Evolutionary conservation across 2,888 invertebrate genomes (phyloP).

Genomic region (Polymixis flavicincta): DNA sequence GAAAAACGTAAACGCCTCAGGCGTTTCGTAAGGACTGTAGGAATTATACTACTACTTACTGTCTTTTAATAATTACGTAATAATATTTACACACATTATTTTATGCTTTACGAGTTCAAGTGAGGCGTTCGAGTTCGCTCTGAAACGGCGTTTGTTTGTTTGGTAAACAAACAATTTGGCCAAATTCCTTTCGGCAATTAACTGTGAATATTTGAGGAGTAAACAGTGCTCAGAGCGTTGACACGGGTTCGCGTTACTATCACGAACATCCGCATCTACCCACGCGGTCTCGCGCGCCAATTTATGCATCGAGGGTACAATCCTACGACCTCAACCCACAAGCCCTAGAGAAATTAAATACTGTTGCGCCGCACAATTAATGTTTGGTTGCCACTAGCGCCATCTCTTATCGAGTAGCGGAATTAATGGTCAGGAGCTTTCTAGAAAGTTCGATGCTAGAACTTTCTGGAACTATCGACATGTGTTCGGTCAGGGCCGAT

Average conservation of each 20-base stretch:
- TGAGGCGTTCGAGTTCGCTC: slow-evolving; percentile 5
- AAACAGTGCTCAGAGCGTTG: slow-evolving; percentile 77
- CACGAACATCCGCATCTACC: slow-evolving; percentile 82
- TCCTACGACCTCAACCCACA: slow-evolving; percentile 80
- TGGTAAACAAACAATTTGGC: slow-evolving; percentile 48
- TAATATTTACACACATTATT: slow-evolving; percentile 4
- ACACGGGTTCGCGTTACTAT: slow-evolving; percentile 79
- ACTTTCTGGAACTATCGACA: no score
- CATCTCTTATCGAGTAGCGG: no score
- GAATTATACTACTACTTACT: neutral
- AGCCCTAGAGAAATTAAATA: slow-evolving; percentile 69
- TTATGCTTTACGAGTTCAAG: neutral
- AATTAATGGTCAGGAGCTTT: no score
- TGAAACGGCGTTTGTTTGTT: slow-evolving; percentile 18
- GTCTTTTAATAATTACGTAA: neutral
- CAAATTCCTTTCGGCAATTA: slow-evolving; percentile 62
- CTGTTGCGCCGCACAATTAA: no score
- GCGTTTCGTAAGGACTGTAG: no score
- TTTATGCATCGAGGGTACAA: slow-evolving; percentile 77
- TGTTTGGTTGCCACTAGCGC: no score
- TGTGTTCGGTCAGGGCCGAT: no score
- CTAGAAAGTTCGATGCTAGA: no score
- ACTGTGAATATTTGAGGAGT: slow-evolving; percentile 63
- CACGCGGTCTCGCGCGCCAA: slow-evolving; percentile 83
- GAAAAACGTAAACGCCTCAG: no score